Evolutionary conservation across 2,888 invertebrate genomes (phyloP).

Genomic region (Glaucopsyche alexis): DNA sequence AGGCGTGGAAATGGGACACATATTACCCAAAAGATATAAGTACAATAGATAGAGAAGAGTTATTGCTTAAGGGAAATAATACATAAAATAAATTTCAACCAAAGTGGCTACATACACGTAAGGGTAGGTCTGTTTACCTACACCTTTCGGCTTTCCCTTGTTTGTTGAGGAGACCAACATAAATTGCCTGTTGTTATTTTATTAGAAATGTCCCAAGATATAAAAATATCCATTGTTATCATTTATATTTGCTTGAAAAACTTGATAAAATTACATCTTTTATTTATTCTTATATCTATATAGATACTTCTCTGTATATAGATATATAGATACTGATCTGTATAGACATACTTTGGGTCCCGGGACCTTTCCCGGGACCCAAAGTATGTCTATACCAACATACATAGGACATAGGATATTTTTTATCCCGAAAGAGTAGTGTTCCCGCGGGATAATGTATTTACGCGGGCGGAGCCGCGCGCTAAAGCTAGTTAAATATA

Average conservation of each 20-base stretch:
- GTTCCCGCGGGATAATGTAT: too few species aligned
- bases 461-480: too few species aligned
- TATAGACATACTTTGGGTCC: too few species aligned
- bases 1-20: not conserved
- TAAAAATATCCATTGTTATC: not conserved
- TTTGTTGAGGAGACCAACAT: constrained; percentile 8
- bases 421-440: too few species aligned
- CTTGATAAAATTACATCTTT: not conserved
- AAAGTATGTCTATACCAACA: too few species aligned
- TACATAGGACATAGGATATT: too few species aligned
- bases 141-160: not conserved
- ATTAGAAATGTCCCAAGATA: not conserved
- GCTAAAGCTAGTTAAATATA: too few species aligned
- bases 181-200: not conserved
- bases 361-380: too few species aligned
- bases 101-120: constrained; percentile 3
- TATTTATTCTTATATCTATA: too few species aligned
- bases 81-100: constrained; percentile 5
- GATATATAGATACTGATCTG: too few species aligned
- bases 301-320: too few species aligned
- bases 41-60: not conserved
- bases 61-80: not conserved
- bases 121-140: not conserved
- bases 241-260: not conserved
- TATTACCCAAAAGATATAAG: not conserved